Conservation (phyloP, 2,113 vertebrate species). For the Malaclemys terrapin region DNA sequence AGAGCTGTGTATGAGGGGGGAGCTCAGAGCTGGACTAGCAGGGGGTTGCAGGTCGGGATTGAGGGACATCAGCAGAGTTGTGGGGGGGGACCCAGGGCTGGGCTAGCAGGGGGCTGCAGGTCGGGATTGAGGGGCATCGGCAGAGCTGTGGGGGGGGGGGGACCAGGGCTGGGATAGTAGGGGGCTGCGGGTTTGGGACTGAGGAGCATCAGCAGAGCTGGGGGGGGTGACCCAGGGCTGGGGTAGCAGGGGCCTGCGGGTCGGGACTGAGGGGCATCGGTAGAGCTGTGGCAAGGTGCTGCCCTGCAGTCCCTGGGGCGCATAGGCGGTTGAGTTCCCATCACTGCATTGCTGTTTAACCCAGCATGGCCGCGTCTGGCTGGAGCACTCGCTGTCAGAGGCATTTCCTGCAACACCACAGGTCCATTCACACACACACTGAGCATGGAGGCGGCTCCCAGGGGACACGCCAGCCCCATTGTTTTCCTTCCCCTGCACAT, state of each 20-base stretch:
- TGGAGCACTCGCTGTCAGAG: neutral
- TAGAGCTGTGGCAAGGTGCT: neutral
- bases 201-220: no score
- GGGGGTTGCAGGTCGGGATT: no score
- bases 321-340: neutral
- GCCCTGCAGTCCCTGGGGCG: neutral
- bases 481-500: neutral
- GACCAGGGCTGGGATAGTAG: neutral
- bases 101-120: no score
- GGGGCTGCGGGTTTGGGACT: neutral
- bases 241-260: no score
- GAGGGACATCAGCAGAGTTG: no score
- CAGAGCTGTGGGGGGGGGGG: neutral
- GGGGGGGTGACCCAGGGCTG: no score
- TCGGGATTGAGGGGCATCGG: rapidly evolving
- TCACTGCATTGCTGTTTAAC: neutral
- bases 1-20: no score
- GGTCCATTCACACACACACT: neutral
- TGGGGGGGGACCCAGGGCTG: no score
- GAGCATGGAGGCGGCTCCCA: neutral
- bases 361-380: neutral
- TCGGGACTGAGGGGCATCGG: no score
- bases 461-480: neutral
- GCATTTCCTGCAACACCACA: neutral
- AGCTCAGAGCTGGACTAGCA: no score